phyloP scores from a whole-genome alignment of 2,797 vertebrate genomes.

The Hydrolagus colliei region DNA sequence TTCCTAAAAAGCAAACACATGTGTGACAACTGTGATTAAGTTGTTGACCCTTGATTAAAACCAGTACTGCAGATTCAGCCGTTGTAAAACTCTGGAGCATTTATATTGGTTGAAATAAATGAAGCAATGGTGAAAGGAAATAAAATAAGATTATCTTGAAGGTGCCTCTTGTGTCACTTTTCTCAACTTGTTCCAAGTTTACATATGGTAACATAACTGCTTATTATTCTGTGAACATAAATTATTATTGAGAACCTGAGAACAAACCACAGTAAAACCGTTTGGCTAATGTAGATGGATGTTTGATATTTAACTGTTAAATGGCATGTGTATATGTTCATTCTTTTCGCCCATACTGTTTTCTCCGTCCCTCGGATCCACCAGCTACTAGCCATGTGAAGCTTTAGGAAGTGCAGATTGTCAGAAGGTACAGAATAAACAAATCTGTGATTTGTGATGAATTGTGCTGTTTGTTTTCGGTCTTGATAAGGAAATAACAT shows the following conservation, averaged over 20 bases:
- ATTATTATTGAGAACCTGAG: not conserved
- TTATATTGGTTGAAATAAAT: not conserved
- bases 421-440: no score
- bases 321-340: not conserved
- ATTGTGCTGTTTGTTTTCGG: no score
- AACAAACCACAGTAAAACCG: not conserved
- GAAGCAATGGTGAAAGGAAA: not conserved
- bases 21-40: slow-evolving; percentile 8
- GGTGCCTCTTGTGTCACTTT: not conserved
- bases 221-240: not conserved
- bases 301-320: not conserved
- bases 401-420: not conserved
- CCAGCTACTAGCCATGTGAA: not conserved
- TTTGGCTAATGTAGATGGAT: not conserved
- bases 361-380: no score
- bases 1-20: slow-evolving; percentile 27
- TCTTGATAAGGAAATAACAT: no score
- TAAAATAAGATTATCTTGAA: not conserved
- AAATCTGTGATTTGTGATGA: no score
- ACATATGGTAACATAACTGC: not conserved
- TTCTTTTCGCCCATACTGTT: no score
- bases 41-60: slow-evolving; percentile 28
- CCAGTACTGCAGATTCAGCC: not conserved
- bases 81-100: not conserved
- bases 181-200: not conserved